Percentiles rank a stretch among this genome's conserved stretches.
phyloP scores from a whole-genome alignment of 1,140 invertebrate genomes.

The Helicoverpa zea region DNA sequence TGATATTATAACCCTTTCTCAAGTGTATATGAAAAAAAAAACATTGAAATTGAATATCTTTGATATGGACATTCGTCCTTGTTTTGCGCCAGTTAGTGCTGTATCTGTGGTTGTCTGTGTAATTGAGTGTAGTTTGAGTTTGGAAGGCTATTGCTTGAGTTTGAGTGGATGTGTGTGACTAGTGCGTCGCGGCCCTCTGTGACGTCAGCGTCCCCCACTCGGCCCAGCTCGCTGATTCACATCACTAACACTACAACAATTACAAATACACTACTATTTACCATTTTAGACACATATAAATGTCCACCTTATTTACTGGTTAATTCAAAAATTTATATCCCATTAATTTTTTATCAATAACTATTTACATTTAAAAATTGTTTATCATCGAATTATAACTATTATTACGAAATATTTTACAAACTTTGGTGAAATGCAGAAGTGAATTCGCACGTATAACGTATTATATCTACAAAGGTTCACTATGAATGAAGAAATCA shows the following conservation, averaged over 20 bases:
- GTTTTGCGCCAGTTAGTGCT: conserved; percentile 35
- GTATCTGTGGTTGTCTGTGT: conserved; percentile 14
- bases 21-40: background rate
- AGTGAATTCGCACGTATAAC: conserved; percentile 80
- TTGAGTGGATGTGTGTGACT: conserved; percentile 67
- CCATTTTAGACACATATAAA: conserved; percentile 82
- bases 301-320: conserved; percentile 80
- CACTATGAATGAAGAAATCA: conserved; percentile 43
- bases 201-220: conserved; percentile 51
- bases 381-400: conserved; percentile 81
- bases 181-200: conserved; percentile 78
- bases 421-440: conserved; percentile 86
- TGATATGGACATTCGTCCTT: background rate
- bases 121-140: conserved; percentile 16
- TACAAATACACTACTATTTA: conserved; percentile 86
- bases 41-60: conserved; percentile 22
- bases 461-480: conserved; percentile 74
- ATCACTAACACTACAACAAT: conserved; percentile 85
- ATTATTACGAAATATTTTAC: conserved; percentile 86
- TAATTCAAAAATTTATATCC: conserved; percentile 78
- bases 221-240: conserved; percentile 69
- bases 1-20: background rate
- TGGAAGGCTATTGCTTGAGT: conserved; percentile 9
- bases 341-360: conserved; percentile 79
- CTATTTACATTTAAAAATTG: conserved; percentile 86